phyloP scores from a whole-genome alignment of 1,140 invertebrate species.

The Sycophila sp. region DNA sequence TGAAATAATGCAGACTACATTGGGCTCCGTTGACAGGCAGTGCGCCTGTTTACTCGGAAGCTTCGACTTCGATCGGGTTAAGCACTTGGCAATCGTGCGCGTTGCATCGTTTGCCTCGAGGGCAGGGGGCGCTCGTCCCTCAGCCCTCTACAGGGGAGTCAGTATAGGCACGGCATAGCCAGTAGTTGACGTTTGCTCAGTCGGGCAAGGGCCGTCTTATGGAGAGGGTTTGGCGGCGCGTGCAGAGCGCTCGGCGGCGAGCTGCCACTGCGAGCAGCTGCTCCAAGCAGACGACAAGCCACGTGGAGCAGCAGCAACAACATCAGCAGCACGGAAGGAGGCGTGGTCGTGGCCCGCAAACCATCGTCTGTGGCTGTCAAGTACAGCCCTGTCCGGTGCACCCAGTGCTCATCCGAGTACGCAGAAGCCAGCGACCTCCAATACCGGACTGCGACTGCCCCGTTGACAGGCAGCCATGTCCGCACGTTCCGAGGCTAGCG shows the following conservation, averaged over 20 bases:
- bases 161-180: too few species aligned
- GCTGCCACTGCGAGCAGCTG: constrained; percentile 40
- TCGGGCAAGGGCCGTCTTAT: constrained; percentile 76
- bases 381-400: constrained; percentile 63
- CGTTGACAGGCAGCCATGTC: constrained; percentile 56
- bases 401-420: constrained; percentile 60
- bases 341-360: constrained; percentile 57
- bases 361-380: constrained; percentile 62
- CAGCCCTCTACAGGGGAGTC: too few species aligned
- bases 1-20: too few species aligned
- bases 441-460: constrained; percentile 58
- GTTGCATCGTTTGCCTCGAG: too few species aligned
- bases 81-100: too few species aligned
- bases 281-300: constrained; percentile 47
- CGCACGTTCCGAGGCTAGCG: constrained; percentile 50
- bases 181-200: too few species aligned
- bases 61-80: too few species aligned
- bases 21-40: too few species aligned
- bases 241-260: constrained; percentile 60
- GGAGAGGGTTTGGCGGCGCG: constrained; percentile 68
- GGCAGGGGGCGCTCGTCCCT: too few species aligned
- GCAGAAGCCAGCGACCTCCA: constrained; percentile 53
- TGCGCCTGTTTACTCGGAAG: too few species aligned
- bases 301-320: constrained; percentile 61
- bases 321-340: constrained; percentile 50